Base-by-base conservation (phyloP, 2,113 vertebrate species). In the Ophiodon elongatus region DNA sequence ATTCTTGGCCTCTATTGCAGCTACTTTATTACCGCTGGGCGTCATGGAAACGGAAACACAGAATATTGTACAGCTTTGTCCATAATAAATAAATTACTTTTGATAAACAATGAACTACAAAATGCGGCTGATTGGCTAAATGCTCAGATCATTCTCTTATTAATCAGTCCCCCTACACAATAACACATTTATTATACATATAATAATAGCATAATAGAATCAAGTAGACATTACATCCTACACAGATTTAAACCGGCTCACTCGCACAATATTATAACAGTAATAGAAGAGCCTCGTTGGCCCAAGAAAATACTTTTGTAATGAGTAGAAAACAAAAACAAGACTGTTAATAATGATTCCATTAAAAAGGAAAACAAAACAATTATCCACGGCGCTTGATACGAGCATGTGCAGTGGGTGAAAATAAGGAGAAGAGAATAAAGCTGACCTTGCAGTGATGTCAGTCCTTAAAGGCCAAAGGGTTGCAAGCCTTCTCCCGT, bases 361-460 rank as follows among this genome's bases (percentile, higher is more conserved):
- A 39, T 37, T 33, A 29, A 27, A 15, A 52, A 69, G 19, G 23
- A 17, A 47, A 31, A 47, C 4, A n/a, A 64, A 5, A 23, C 7
- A 60, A 60, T 33, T 31, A 3, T 69, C 43, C 63, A 43, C 8
- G 17, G 14, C 2, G n/a, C 19, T 9, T 8, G 17, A 6, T 29
- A 29, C 11, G 13, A 73, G 11, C 17, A 33, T 1, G 13, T 7
- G 41, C 17, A 6, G 11, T 11, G 41, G 56, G 6, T 54, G 11
- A 60, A 27, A 63, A n/a, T n/a, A 63, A 41, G 21, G 23, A 50
- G 0, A 50, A 75, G 25, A 59, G 54, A 75, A 57, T 4, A 27
- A 8, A 21, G 19, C 95, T 93, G 84, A 95, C 95, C 95, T 95
- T 90, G 70, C 47, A 33, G 21, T 31, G 73, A 70, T 39, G 76